Conservation (phyloP, 2,888 invertebrate species). For the Tupiocoris notatus region DNA sequence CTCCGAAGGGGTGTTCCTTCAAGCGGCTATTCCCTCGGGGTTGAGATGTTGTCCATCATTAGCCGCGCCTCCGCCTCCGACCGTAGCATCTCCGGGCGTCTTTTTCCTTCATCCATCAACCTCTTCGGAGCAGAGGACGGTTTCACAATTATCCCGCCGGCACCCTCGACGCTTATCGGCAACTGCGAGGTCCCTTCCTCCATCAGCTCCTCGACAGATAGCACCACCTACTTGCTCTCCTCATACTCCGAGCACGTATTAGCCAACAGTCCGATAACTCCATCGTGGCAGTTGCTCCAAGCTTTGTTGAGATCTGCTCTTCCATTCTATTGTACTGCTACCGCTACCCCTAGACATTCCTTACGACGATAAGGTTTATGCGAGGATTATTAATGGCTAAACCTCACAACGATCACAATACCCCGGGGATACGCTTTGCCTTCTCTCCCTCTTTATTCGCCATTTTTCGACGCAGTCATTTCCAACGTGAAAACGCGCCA, state of each 20-base stretch:
- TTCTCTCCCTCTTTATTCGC: not conserved
- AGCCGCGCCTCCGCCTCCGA: slow-evolving; percentile 17
- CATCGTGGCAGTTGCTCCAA: not conserved
- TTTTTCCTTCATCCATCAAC: slow-evolving; percentile 36
- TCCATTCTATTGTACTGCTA: slow-evolving; percentile 19
- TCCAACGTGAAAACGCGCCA: no score
- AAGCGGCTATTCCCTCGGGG: slow-evolving; percentile 25
- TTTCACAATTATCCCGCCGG: slow-evolving; percentile 38
- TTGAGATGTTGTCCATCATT: slow-evolving; percentile 33
- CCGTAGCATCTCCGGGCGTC: slow-evolving; percentile 3
- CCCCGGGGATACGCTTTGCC: slow-evolving; percentile 6
- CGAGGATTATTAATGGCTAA: slow-evolving; percentile 33
- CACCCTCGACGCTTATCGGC: slow-evolving; percentile 18
- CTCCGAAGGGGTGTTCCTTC: not conserved
- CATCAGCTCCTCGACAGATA: not conserved
- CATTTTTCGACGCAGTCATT: no score
- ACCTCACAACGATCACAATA: slow-evolving; percentile 15
- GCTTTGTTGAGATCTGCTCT: slow-evolving; percentile 12
- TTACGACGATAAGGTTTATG: slow-evolving; percentile 29
- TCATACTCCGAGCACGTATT: slow-evolving; percentile 34
- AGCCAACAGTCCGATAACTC: slow-evolving; percentile 34
- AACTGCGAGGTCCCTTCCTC: not conserved
- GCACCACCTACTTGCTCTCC: not conserved
- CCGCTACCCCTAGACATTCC: slow-evolving; percentile 7
- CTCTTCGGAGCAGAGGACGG: slow-evolving; percentile 22